These are phyloP conservation scores for Ochotona curzoniae DNA, from an alignment of 2,113 vertebrate genomes.

Conservation along the genomic window DNA sequence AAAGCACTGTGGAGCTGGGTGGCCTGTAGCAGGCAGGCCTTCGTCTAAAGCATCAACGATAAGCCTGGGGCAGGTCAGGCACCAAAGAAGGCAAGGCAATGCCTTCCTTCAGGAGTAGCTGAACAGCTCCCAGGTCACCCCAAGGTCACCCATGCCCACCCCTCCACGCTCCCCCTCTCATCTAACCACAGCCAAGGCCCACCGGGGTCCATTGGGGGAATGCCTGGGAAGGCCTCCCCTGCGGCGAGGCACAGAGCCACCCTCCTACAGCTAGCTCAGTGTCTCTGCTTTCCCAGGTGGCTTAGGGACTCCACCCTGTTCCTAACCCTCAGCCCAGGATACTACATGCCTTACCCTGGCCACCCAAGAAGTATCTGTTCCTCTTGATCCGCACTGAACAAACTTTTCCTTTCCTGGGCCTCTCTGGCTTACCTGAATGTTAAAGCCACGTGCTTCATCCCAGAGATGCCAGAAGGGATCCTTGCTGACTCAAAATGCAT, in stretches of 20 bases:
- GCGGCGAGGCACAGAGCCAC: background rate
- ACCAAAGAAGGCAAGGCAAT: background rate
- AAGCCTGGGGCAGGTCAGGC: background rate
- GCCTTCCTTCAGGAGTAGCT: background rate
- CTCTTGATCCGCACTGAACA: constrained; percentile 49
- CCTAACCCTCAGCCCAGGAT: background rate
- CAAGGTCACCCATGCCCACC: background rate
- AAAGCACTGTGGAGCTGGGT: background rate
- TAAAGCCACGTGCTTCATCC: constrained; percentile 31
- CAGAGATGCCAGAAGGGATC: background rate
- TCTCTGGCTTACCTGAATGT: constrained; percentile 41
- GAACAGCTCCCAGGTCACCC: background rate
- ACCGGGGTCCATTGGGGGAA: background rate
- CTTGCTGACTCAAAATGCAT: background rate
- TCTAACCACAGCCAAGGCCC: constrained; percentile 1
- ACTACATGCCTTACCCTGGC: constrained; percentile 10
- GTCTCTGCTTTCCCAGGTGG: constrained; percentile 27
- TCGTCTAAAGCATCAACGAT: background rate
- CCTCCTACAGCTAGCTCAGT: background rate
- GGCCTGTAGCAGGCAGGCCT: background rate
- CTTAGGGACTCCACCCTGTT: background rate
- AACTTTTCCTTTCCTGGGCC: constrained; percentile 18
- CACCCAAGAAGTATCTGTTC: constrained; percentile 53
- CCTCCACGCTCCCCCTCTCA: background rate
- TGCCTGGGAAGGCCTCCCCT: background rate